Base-by-base conservation (phyloP, 2,888 invertebrate species). In the Desoria tigrina region DNA sequence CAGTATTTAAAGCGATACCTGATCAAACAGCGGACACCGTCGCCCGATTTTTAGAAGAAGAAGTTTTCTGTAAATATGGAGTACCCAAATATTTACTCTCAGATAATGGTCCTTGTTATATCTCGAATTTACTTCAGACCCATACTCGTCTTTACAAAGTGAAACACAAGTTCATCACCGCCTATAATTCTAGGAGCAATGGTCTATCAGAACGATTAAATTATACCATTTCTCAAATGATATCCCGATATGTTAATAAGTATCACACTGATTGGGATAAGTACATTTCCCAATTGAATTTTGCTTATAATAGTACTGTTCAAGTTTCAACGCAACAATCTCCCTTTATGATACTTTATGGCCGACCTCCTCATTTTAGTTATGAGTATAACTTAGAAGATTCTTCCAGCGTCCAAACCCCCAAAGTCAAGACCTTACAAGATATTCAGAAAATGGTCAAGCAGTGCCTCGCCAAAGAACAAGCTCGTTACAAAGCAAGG, bases 181-280 rank as follows among this genome's bases (percentile, higher is more conserved):
- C 74, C 1, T 76, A 75, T 59, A 61, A 65, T 49, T 63, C 65
- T 3, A 61, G 61, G 24, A 65, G 74, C 0, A 76, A 78, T 65
- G 78, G 77, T 2, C 24, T 63, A 21, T 71, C 73, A 0, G 78
- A 78, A 59, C 37, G 77, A 18, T 73, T 71, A 27, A 76, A 77
- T 61, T 39, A 71, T n/a, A 77, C 77, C 1, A 54, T 77, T n/a
- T 45, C 42, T 7, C 55, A 54, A 11, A 68, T 75, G 64, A 16
- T 78, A n/a, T n/a, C n/a, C n/a, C n/a, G n/a, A n/a, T n/a, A n/a
- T n/a, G n/a, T n/a, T n/a, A n/a, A n/a, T n/a, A n/a, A n/a, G n/a
- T n/a, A n/a, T 28, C 77, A 76, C 26, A 42, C 21, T 2, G 61
- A 75, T 27, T 78, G 78, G 78, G 78, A 78, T 64, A 7, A 63